Evolutionary conservation across 2,888 invertebrate genomes (phyloP), one percentile per base, ranked within the genome.

Genomic region (Papilio demoleus): DNA sequence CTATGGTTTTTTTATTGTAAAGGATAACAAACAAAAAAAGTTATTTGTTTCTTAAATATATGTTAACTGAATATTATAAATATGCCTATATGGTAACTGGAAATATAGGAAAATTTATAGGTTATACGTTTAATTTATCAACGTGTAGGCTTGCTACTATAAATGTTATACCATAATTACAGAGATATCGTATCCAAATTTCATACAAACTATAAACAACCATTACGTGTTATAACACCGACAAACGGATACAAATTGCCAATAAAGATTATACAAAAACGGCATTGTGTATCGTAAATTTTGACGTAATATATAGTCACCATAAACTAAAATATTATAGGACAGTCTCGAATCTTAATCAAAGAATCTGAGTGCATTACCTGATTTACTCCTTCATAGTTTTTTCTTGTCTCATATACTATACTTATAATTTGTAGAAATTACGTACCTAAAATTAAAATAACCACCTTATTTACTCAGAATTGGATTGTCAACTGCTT

Each of bases 171-270:
- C n/a, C n/a, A n/a, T n/a, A n/a, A n/a, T n/a, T n/a, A n/a, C n/a
- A 17, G 34, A 31, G 40, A 68, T 64, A 63, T 56, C 22, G 19
- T 4, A 40, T 61, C 40, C 11, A 67, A 67, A 61, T 38, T 58
- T 59, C 45, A 38, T 68, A n/a, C 11, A 8, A 12, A 27, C 27
- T 58, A 50, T 68, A 64, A 58, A 40, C 47, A 14, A 12, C 24
- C 27, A 62, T 63, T 68, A 63, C 24, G 27, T 38, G 45, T 63
- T 68, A 17, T 64, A 58, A n/a, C 36, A 11, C 68, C 36, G 58
- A 64, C 63, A 64, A 68, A 59, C 58, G 47, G 11, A 58, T 67
- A 40, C 50, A 38, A 64, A 68, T 59, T 64, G 47, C 31, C 24
- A 58, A 47, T 64, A 64, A 68, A 64, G 53, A 68, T 64, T 34